phyloP scores from a whole-genome alignment of 1,140 invertebrate species.

The Ceratosolen solmsi region DNA sequence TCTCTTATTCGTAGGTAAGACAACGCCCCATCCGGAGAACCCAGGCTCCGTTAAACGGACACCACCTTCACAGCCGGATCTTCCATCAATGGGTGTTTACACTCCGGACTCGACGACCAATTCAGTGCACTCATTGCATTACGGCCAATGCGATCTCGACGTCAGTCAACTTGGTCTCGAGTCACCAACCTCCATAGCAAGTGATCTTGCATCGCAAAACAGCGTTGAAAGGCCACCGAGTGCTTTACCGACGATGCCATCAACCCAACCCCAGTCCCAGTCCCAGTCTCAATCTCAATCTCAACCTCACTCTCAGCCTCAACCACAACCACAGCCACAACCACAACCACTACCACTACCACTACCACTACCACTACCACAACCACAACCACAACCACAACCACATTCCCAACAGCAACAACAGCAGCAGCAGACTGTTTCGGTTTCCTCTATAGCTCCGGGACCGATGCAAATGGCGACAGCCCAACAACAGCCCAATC shows the following conservation, averaged over 20 bases:
- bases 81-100: constrained; percentile 86
- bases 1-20: constrained; percentile 65
- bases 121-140: constrained; percentile 87
- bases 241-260: constrained; percentile 66
- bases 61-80: constrained; percentile 76
- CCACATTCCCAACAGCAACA: no score
- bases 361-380: no score
- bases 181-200: constrained; percentile 89
- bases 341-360: no score
- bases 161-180: constrained; percentile 88
- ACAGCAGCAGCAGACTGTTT: constrained; percentile 62
- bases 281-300: not conserved
- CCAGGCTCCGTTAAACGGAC: constrained; percentile 74
- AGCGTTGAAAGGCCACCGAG: constrained; percentile 78
- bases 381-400: no score
- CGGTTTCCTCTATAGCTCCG: not conserved
- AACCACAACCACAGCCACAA: constrained; percentile 57
- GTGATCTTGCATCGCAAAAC: constrained; percentile 86
- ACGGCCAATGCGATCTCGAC: constrained; percentile 86
- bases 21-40: constrained; percentile 75
- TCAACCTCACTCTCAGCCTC: constrained; percentile 18
- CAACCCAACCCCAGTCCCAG: constrained; percentile 1
- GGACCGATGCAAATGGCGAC: not conserved
- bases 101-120: constrained; percentile 89
- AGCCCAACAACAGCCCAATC: constrained; percentile 13